Base-by-base conservation (phyloP, 2,113 vertebrate genomes). In the Cacatua alba region DNA sequence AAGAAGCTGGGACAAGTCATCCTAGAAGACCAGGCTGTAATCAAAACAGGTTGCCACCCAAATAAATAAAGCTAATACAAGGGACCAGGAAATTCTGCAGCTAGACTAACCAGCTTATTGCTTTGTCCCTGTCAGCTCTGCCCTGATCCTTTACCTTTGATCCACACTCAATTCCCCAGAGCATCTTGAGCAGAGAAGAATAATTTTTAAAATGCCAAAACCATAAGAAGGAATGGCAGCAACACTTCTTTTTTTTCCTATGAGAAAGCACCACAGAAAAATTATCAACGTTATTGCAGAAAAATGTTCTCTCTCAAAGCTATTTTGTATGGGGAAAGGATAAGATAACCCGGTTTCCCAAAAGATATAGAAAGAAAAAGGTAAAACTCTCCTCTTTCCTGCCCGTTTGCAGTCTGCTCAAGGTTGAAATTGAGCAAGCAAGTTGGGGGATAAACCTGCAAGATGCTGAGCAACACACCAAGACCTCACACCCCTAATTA, bases 61-160 rank as follows among this genome's bases (percentile, higher is more conserved):
- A 71, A 70, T 57, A 96, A 90, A 93, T 77, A 85, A 69, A 85
- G 23, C n/a, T 64, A 83, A 74, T 69, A 44, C 13, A 76, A 90
- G 44, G 35, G 28, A 75, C 33, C 29, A 83, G 17, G 35, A 92
- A 70, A 85, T 48, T 63, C 26, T 87, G 74, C 70, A 82, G 33
- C 48, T 4, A 8, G n/a, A 29, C 60, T 43, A 44, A 85, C 68
- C 23, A 75, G 21, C 29, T 76, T 53, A 15, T 9, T 79, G 48
- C 25, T 79, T n/a, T 35, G 17, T n/a, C 37, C 43, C 52, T 82
- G 82, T 74, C 49, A 26, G 24, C 65, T 88, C 44, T 63, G n/a
- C 17, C 39, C 28, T 74, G 15, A 37, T 87, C 67, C 49, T 87
- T 82, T 31, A 52, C 28, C 17, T 69, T 59, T 35, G 39, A 68